Evolutionary conservation across 2,113 vertebrate genomes (phyloP).

Genomic region (Cardinalis cardinalis): DNA sequence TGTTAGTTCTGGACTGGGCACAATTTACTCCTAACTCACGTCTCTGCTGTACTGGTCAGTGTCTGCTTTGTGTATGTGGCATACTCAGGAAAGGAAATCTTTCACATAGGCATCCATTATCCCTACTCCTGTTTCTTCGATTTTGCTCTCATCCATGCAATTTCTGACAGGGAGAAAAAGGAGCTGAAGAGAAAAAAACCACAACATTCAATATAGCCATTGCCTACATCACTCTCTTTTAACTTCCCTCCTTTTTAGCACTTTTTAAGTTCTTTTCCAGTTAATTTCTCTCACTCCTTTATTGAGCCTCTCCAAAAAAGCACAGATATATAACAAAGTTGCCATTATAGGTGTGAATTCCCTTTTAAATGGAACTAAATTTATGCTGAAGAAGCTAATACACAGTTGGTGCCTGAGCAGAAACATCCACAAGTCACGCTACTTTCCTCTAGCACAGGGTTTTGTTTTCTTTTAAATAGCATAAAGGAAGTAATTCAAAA

Average conservation of each 20-base stretch:
- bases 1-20: not conserved
- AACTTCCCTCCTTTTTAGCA: not conserved
- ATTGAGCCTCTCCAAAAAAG: not conserved
- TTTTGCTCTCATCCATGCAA: not conserved
- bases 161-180: not conserved
- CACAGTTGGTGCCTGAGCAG: not conserved
- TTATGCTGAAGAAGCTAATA: not conserved
- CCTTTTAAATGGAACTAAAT: not conserved
- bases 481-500: not conserved
- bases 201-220: not conserved
- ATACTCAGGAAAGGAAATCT: not conserved
- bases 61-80: not conserved
- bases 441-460: not conserved
- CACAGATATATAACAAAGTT: not conserved
- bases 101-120: not conserved
- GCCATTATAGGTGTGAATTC: not conserved
- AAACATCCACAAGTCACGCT: not conserved
- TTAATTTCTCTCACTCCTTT: not conserved
- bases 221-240: not conserved
- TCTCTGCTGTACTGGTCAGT: not conserved
- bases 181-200: accelerated
- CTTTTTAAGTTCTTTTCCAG: not conserved
- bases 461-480: not conserved
- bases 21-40: not conserved
- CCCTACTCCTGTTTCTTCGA: not conserved